Evolutionary conservation across 92 coral and sea anemone species (phyloP).

Genomic region (Zoanthus sociatus): DNA sequence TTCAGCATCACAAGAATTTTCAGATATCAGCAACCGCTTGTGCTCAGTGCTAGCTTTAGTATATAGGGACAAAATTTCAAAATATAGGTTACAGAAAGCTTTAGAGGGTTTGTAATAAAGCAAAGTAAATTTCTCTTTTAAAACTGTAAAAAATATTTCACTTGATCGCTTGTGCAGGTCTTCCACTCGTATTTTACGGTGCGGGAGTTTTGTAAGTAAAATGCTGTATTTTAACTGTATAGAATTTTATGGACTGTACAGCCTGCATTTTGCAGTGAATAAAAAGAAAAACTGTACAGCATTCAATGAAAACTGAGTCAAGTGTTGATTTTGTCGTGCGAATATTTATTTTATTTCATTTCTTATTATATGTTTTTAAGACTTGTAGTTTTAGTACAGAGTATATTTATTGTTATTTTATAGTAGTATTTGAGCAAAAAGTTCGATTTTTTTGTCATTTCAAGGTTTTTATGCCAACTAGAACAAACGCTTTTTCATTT

Average conservation of each 20-base stretch:
- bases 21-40: constrained; percentile 68
- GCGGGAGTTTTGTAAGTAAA: constrained; percentile 85
- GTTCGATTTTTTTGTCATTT: background rate
- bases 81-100: constrained; percentile 41
- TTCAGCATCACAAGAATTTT: constrained; percentile 35
- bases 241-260: constrained; percentile 96
- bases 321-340: constrained; percentile 43
- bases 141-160: constrained; percentile 78
- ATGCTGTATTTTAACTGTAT: constrained; percentile 88
- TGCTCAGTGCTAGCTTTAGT: constrained; percentile 71
- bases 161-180: constrained; percentile 68
- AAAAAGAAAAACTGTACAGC: constrained; percentile 43
- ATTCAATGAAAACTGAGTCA: constrained; percentile 47
- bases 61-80: constrained; percentile 47
- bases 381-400: background rate
- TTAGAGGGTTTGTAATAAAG: constrained; percentile 61
- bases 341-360: no score
- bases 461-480: background rate
- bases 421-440: background rate
- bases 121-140: constrained; percentile 64
- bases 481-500: constrained; percentile 12
- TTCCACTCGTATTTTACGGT: constrained; percentile 42
- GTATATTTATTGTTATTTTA: background rate
- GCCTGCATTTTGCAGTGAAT: constrained; percentile 82
- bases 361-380: background rate